Conservation (phyloP, 2,797 vertebrate genomes). For the Sebastes steindachneri region DNA sequence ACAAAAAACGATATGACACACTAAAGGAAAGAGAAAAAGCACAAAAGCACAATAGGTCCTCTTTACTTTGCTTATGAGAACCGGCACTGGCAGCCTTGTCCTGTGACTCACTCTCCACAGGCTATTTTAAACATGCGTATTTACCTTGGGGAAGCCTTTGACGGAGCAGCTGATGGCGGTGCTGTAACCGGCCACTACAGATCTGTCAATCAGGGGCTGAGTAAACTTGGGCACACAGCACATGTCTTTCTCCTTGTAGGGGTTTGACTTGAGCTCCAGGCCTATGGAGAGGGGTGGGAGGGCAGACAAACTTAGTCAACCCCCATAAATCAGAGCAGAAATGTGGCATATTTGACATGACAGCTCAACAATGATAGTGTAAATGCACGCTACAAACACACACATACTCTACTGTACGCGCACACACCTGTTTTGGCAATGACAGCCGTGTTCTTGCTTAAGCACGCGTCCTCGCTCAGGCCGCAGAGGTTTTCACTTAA, state of each 20-base stretch:
- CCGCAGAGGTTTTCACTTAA: slow-evolving; percentile 91
- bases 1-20: neutral
- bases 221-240: slow-evolving; percentile 86
- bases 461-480: slow-evolving; percentile 81
- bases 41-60: neutral
- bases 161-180: slow-evolving; percentile 91
- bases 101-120: slow-evolving; percentile 4
- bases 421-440: slow-evolving; percentile 87
- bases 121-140: slow-evolving; percentile 7
- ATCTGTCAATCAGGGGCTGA: slow-evolving; percentile 87
- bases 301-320: neutral
- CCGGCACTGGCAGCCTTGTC: slow-evolving; percentile 1
- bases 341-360: neutral
- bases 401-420: neutral
- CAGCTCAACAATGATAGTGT: neutral
- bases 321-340: slow-evolving; percentile 11
- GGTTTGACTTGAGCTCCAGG: slow-evolving; percentile 67
- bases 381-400: neutral
- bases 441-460: slow-evolving; percentile 88
- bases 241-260: slow-evolving; percentile 88
- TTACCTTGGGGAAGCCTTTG: slow-evolving; percentile 88
- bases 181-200: slow-evolving; percentile 88
- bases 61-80: slow-evolving; percentile 3
- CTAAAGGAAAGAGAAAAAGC: neutral
- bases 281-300: slow-evolving; percentile 63